phyloP scores from a whole-genome alignment of 2,113 vertebrate genomes.

The Progne subis region DNA sequence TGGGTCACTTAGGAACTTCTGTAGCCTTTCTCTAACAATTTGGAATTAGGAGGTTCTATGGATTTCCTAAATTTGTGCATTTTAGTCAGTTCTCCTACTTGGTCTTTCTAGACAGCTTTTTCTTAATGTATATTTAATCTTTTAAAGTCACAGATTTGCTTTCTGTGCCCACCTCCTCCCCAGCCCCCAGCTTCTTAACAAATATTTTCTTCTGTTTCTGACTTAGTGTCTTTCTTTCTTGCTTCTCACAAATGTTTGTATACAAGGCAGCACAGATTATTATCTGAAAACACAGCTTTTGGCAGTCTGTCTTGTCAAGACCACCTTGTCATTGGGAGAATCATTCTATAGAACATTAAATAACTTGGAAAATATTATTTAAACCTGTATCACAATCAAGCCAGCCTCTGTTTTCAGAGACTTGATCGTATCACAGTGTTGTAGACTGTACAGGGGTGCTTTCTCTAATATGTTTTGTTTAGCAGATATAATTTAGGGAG shows the following conservation, averaged over 20 bases:
- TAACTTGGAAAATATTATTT: not conserved
- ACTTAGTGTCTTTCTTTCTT: not conserved
- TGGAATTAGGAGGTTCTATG: not conserved
- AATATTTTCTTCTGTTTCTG: not conserved
- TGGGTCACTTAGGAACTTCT: not conserved
- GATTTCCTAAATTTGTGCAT: not conserved
- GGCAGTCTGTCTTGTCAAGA: not conserved
- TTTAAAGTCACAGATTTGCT: not conserved
- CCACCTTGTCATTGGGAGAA: not conserved
- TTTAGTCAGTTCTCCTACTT: not conserved
- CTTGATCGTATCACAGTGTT: not conserved
- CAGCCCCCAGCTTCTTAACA: not conserved
- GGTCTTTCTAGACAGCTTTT: not conserved
- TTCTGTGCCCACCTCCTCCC: not conserved
- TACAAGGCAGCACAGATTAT: accelerated
- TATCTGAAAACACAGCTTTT: not conserved
- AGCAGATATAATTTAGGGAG: not conserved
- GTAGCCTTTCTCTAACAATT: not conserved
- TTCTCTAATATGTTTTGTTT: not conserved
- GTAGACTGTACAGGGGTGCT: not conserved
- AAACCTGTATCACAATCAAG: not conserved
- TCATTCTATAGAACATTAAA: not conserved
- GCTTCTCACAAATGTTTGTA: not conserved
- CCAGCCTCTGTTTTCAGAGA: not conserved
- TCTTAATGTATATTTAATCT: not conserved